Percentiles rank a stretch among this genome's conserved stretches.
Conservation (phyloP, 1,140 invertebrate species). For the Conus betulinus region DNA sequence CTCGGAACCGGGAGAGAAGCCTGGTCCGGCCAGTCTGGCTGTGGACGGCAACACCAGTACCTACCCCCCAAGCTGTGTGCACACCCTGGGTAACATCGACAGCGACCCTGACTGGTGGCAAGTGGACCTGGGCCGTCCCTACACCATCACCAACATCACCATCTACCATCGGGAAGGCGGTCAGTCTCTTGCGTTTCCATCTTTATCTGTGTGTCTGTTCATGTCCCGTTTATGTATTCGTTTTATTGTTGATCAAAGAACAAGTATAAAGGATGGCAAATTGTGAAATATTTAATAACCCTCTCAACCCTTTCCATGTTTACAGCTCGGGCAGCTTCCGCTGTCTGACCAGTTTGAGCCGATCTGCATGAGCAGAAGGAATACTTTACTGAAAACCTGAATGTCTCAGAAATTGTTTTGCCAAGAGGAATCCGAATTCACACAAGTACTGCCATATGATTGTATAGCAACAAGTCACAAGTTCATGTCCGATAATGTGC, state of each 20-base stretch:
- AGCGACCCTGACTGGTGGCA: not conserved
- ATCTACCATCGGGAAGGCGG: not conserved
- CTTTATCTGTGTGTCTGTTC: not conserved
- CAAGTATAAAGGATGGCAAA: too few species aligned
- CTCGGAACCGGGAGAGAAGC: not conserved
- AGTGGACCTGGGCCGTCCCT: conserved; percentile 1
- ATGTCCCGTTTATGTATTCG: not conserved
- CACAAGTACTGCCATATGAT: too few species aligned
- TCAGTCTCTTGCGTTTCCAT: not conserved
- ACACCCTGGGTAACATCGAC: not conserved
- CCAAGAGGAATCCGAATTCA: too few species aligned
- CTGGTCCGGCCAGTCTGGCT: not conserved
- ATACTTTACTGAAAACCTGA: too few species aligned
- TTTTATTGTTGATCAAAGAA: not conserved
- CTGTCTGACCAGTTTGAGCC: too few species aligned
- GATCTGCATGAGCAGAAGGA: too few species aligned
- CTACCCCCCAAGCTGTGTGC: not conserved
- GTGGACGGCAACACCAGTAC: not conserved
- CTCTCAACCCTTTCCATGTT: too few species aligned
- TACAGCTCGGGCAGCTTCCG: too few species aligned
- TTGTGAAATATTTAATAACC: too few species aligned
- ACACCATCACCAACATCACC: conserved; percentile 11
- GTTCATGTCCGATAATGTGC: too few species aligned
- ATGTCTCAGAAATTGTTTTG: too few species aligned
- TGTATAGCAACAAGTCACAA: too few species aligned